Evolutionary conservation across 2,113 vertebrate genomes (phyloP), one percentile per base, ranked within the genome.

Genomic region (Leuciscus idus): DNA sequence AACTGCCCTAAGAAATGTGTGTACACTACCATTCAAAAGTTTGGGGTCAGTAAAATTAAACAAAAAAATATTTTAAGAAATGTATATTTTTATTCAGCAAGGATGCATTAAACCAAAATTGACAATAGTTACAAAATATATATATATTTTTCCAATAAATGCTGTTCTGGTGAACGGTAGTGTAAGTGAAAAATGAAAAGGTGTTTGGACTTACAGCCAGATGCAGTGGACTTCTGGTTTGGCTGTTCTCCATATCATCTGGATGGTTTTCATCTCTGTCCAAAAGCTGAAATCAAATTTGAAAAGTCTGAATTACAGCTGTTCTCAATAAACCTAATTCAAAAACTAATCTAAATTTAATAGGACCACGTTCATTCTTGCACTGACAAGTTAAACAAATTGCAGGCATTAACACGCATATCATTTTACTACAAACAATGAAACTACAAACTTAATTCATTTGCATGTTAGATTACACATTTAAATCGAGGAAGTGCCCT

Each of bases 181-280:
- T 36, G 21, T 57, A 23, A 57, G 55, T 57, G 55, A 21, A 33
- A 21, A 23, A 4, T 6, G 50, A 21, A 36, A 13, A n/a, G 10
- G 59, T 64, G 39, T 39, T 57, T 57, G 4, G 36, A 87, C 97
- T 97, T 94, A 99, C 98, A 78, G 98, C 98, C 80, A 99, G 95
- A 88, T 99, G 98, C 86, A 99, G 94, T 0, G 98, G 98, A 89
- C 98, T 98, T 93, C 96, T 95, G 6, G 95, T 94, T 83, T 95
- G 93, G 9, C 89, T 88, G 28, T 94, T 94, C 72, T 97, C 95
- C 0, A 94, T 92, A 68, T 98, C 96, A 30, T 97, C 95, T 88
- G 95, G 95, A 48, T 93, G 91, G 84, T 88, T 91, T 87, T 95
- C 95, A 0, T 95, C 96, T 94, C 94, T 95, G 88, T 97, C 97